Evolutionary conservation across 64 coral and sea anemone species (phyloP).

Genomic region (Stylophora pistillata): DNA sequence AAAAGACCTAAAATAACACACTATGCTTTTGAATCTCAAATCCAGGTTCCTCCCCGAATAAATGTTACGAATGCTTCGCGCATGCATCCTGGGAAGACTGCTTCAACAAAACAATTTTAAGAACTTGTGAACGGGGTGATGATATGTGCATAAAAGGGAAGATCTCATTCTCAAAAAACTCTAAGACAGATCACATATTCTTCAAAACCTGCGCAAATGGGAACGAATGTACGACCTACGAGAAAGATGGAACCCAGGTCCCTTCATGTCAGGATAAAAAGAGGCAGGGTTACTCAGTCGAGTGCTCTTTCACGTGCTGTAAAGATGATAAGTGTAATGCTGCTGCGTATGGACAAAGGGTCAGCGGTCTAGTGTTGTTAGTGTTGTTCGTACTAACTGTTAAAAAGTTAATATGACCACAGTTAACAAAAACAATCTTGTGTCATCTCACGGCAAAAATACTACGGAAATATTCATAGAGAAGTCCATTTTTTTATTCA

Average conservation of each 20-base stretch:
- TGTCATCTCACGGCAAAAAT: too few relatives aligned
- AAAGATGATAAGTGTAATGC: not conserved
- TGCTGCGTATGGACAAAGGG: not conserved
- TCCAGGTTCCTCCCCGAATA: not conserved
- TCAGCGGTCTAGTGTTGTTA: not conserved
- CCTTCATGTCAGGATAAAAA: not conserved
- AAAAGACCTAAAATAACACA: not conserved
- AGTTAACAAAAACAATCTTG: too few relatives aligned
- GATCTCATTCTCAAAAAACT: not conserved
- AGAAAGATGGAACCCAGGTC: conserved; percentile 2
- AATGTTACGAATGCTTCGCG: not conserved
- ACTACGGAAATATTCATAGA: too few relatives aligned
- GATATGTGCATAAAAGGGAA: not conserved
- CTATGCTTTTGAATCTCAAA: not conserved
- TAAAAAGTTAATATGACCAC: too few relatives aligned
- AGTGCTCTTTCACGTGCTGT: not conserved
- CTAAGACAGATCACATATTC: not conserved
- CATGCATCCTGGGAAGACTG: not conserved
- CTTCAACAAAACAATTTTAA: not conserved
- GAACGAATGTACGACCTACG: not conserved
- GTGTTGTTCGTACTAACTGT: not conserved
- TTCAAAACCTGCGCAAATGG: not conserved
- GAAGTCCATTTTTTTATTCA: too few relatives aligned
- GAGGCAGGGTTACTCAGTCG: not conserved
- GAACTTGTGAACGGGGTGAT: not conserved